A percentile compares a stretch with the other conserved stretches of the same genome.
These are phyloP conservation scores for Geococcyx californianus DNA, from an alignment of 2,113 vertebrate genomes.

Conservation along the genomic window DNA sequence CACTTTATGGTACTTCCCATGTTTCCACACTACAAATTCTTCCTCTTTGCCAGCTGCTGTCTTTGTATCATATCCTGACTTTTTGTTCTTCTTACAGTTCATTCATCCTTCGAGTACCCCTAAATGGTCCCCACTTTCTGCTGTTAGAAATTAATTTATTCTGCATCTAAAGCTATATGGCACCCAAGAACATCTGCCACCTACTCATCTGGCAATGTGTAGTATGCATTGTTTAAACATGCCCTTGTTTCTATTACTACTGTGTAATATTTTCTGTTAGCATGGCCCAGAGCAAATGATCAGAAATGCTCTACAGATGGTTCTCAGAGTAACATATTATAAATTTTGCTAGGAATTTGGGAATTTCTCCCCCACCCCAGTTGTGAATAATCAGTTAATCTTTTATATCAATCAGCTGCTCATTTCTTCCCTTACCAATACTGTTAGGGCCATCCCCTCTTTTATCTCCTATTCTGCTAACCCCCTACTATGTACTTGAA, in stretches of 20 bases:
- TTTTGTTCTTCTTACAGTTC: neutral
- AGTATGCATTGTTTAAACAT: neutral
- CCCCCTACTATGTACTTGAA: neutral
- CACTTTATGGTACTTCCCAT: neutral
- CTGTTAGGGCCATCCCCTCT: neutral
- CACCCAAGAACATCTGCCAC: neutral
- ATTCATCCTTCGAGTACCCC: neutral
- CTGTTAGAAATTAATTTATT: neutral
- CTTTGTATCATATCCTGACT: neutral
- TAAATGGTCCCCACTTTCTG: neutral
- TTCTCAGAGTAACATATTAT: neutral
- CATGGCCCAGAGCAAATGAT: neutral
- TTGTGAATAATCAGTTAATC: neutral
- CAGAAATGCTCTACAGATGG: neutral
- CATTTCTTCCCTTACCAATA: neutral
- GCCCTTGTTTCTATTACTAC: neutral
- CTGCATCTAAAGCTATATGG: neutral
- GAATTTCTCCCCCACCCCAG: neutral
- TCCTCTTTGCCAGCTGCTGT: neutral
- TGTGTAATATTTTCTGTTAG: neutral
- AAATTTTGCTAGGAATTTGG: neutral
- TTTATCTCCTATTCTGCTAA: neutral
- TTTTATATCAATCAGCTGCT: neutral
- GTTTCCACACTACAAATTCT: neutral
- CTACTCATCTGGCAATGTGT: neutral